Evolutionary conservation across 2,797 vertebrate genomes (phyloP), one percentile per base, ranked within the genome.

Genomic region (Sebastes trivittatus): DNA sequence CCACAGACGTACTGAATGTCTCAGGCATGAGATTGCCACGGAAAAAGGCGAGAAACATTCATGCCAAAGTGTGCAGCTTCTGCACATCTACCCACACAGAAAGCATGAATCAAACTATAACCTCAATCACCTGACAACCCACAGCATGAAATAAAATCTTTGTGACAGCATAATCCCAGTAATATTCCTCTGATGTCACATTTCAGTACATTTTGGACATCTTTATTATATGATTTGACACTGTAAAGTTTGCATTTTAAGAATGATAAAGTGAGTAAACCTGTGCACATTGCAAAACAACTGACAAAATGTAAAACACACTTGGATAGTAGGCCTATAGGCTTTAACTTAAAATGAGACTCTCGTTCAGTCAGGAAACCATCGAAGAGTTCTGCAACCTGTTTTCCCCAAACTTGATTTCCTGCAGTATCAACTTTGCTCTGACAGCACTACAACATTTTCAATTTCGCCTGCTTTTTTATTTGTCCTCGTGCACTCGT

Each of bases 401-500:
- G 23, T 76, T 66, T 56, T 29, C 22, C 73, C 32, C 49, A 62
- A 68, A 77, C 2, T 18, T 61, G 46, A 83, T 84, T 82, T 77
- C 32, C 58, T 25, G n/a, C 58, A 34, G 54, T 38, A 64, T 77
- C n/a, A 62, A 11, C 32, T 14, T 23, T 58, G 42, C 69, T 66
- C 60, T 62, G 73, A 58, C 76, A 75, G 58, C 13, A 59, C 8
- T 34, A 60, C 73, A 79, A 27, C 68, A 63, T 78, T 86, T 77
- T 80, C 23, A 70, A 38, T 85, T 80, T 80, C 36, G 8, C 52
- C 46, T 63, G 63, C 36, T 72, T 74, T 23, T 80, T 80, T 84
- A 82, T 84, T 85, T 86, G 72, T 87, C 81, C 72, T 84, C 72
- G 59, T 66, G 23, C 80, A 46, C 80, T 88, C 81, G 76, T 77